phyloP scores from a whole-genome alignment of 2,797 vertebrate species.

The Gouania willdenowi region DNA sequence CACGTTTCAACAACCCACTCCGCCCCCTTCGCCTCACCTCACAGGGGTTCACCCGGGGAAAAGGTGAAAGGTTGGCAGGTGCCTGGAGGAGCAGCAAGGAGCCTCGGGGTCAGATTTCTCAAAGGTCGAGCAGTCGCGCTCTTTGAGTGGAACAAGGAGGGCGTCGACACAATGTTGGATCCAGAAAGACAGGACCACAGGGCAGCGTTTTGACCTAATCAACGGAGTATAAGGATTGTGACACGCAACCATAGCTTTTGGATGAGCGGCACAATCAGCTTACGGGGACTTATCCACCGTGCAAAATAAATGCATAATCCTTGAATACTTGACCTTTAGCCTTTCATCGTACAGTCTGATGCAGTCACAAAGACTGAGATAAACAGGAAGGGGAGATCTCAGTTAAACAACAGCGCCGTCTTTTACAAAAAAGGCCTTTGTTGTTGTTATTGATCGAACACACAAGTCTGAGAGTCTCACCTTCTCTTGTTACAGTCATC shows the following conservation, averaged over 20 bases:
- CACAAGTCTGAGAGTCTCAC: no score
- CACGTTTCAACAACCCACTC: constrained; percentile 39
- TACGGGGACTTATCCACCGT: constrained; percentile 46
- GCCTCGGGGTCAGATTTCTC: constrained; percentile 58
- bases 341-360: constrained; percentile 27
- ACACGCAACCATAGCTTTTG: constrained; percentile 29
- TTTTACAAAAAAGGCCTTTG: no score
- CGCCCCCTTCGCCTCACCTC: constrained; percentile 35
- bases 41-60: constrained; percentile 57
- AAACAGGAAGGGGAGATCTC: neutral
- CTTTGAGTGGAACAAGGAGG: neutral
- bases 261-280: constrained; percentile 55
- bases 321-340: constrained; percentile 48
- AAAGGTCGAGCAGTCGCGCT: constrained; percentile 42
- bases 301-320: constrained; percentile 54
- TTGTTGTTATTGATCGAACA: no score
- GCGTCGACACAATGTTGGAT: constrained; percentile 42
- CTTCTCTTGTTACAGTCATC: no score
- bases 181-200: constrained; percentile 25
- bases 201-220: constrained; percentile 44
- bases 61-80: constrained; percentile 76
- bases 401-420: neutral
- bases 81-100: constrained; percentile 52
- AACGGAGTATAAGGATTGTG: constrained; percentile 44
- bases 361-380: neutral